These are phyloP conservation scores for Riparia riparia DNA, from an alignment of 2,113 vertebrate species.

Conservation along the genomic window DNA sequence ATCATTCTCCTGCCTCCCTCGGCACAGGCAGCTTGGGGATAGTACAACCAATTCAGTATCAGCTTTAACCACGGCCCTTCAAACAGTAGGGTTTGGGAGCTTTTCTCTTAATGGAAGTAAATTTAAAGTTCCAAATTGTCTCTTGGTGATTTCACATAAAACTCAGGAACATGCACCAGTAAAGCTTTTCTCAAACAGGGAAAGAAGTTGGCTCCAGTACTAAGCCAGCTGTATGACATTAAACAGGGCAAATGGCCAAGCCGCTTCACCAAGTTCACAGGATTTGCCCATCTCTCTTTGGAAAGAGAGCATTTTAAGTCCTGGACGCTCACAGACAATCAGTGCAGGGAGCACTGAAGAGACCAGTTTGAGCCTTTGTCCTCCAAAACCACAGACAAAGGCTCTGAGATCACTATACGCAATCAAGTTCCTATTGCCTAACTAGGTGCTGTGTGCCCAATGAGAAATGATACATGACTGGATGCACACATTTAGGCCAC, in stretches of 20 bases:
- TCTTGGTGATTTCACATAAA: neutral
- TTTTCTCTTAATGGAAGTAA: neutral
- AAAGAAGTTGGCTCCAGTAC: neutral
- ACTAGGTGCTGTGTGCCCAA: accelerated
- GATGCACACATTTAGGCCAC: neutral
- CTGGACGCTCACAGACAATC: neutral
- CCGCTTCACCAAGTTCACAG: accelerated
- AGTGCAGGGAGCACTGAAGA: neutral
- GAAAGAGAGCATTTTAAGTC: neutral
- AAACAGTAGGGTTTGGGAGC: neutral
- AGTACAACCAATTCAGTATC: neutral
- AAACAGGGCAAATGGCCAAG: neutral
- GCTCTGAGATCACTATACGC: neutral
- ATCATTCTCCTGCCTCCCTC: neutral
- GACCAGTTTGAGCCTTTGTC: accelerated
- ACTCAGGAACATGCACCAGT: accelerated
- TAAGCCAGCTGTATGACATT: accelerated
- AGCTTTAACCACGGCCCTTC: neutral
- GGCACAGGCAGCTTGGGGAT: neutral
- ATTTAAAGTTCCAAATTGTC: neutral
- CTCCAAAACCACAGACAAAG: neutral
- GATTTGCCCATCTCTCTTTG: neutral
- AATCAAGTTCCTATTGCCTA: neutral
- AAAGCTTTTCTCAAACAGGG: neutral
- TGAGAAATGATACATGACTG: neutral